Evolutionary conservation across 2,888 invertebrate genomes (phyloP).

Genomic region (Nymphalis polychloros): DNA sequence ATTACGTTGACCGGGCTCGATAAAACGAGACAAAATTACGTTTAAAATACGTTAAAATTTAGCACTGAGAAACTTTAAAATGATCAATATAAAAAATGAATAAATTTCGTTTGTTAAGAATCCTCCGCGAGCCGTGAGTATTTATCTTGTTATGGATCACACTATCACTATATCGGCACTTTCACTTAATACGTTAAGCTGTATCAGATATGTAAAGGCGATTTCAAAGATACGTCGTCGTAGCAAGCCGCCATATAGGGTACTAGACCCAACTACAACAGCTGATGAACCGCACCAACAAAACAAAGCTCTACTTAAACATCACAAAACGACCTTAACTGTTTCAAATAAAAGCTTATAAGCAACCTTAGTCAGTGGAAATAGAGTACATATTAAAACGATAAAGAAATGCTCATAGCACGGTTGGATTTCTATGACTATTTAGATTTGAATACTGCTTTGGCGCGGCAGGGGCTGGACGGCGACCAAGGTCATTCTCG

Average conservation of each 20-base stretch:
- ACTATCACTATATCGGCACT: slow-evolving; percentile 32
- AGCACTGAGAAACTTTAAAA: too few relatives aligned
- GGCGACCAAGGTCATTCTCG: slow-evolving; percentile 73
- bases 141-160: neutral
- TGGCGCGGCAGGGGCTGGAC: slow-evolving; percentile 56
- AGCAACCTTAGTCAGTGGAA: slow-evolving; percentile 50
- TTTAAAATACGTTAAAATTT: too few relatives aligned
- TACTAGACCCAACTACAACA: slow-evolving; percentile 69
- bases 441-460: slow-evolving; percentile 70
- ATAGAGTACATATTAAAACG: slow-evolving; percentile 53
- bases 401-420: slow-evolving; percentile 63
- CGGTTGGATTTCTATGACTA: slow-evolving; percentile 70
- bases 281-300: slow-evolving; percentile 77
- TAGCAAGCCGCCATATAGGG: slow-evolving; percentile 55
- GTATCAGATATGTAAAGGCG: slow-evolving; percentile 15
- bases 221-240: slow-evolving; percentile 56
- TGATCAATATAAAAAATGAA: neutral
- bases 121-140: neutral
- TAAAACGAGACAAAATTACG: too few relatives aligned
- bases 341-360: slow-evolving; percentile 48
- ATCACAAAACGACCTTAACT: slow-evolving; percentile 47
- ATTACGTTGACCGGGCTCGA: too few relatives aligned
- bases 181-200: slow-evolving; percentile 26
- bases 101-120: too few relatives aligned
- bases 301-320: slow-evolving; percentile 59